These are phyloP conservation scores for Machaerirhynchus nigripectus DNA, from an alignment of 2,113 vertebrate genomes.

Conservation along the genomic window DNA sequence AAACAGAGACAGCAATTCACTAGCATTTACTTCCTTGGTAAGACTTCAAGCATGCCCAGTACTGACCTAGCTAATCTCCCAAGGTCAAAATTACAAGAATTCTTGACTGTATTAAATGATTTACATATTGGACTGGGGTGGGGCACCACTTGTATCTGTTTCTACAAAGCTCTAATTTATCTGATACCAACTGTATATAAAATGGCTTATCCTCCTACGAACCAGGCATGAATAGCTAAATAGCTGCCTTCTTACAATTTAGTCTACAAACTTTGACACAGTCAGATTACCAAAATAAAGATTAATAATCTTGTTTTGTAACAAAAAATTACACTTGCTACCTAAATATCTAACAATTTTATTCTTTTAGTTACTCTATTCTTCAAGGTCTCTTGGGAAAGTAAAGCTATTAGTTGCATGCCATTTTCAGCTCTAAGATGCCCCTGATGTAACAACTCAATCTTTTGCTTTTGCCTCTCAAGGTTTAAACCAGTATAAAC, in stretches of 20 bases:
- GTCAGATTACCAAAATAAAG: background rate
- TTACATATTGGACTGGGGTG: background rate
- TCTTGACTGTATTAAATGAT: background rate
- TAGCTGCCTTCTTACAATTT: background rate
- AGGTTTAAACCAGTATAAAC: background rate
- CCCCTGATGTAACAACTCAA: background rate
- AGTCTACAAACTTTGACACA: background rate
- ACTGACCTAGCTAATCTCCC: background rate
- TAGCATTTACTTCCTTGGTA: background rate
- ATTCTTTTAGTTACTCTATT: background rate
- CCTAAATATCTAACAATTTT: background rate
- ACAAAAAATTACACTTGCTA: background rate
- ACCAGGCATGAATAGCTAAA: background rate
- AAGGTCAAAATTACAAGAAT: background rate
- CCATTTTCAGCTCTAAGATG: background rate
- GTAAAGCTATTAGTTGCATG: background rate
- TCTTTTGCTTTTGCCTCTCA: background rate
- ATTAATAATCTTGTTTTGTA: background rate
- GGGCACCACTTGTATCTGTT: background rate
- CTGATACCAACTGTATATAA: background rate
- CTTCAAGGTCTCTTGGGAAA: background rate
- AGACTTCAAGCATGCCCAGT: background rate
- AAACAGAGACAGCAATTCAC: background rate
- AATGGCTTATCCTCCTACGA: background rate
- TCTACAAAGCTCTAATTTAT: background rate